phyloP scores from a whole-genome alignment of 2,797 vertebrate genomes.

The Smutsia temminckii region DNA sequence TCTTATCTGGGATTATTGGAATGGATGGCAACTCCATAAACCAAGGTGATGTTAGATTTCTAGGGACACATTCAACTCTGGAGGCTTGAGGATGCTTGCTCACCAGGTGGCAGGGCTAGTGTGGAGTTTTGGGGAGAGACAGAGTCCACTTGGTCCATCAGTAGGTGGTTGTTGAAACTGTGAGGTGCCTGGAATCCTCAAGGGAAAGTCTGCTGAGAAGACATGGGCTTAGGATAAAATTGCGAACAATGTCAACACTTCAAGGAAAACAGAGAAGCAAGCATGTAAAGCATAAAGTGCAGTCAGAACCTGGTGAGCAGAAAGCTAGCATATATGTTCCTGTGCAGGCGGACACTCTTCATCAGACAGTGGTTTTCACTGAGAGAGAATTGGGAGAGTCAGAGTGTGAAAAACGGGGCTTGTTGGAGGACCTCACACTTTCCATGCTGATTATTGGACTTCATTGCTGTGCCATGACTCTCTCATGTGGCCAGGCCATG shows the following conservation, averaged over 20 bases:
- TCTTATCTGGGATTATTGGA: background rate
- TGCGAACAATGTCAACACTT: background rate
- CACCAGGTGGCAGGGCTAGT: background rate
- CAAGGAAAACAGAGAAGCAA: background rate
- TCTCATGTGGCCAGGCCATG: no score
- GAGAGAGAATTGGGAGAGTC: background rate
- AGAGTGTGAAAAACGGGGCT: background rate
- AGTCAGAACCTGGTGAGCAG: no score
- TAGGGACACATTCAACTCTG: background rate
- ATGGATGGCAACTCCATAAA: no score
- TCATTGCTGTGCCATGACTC: no score
- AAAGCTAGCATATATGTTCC: accelerated
- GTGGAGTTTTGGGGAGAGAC: background rate
- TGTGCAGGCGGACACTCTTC: accelerated
- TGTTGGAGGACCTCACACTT: accelerated
- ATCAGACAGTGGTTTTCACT: accelerated
- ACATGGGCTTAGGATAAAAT: background rate
- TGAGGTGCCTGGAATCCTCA: background rate
- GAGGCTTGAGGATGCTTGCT: background rate
- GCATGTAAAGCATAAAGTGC: background rate
- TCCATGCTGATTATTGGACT: no score
- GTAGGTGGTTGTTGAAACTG: background rate
- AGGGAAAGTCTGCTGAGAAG: background rate
- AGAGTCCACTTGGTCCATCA: background rate
- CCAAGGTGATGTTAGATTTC: background rate